Evolutionary conservation across 2,888 invertebrate species (phyloP).

Genomic region (Drosophila paranaensis): DNA sequence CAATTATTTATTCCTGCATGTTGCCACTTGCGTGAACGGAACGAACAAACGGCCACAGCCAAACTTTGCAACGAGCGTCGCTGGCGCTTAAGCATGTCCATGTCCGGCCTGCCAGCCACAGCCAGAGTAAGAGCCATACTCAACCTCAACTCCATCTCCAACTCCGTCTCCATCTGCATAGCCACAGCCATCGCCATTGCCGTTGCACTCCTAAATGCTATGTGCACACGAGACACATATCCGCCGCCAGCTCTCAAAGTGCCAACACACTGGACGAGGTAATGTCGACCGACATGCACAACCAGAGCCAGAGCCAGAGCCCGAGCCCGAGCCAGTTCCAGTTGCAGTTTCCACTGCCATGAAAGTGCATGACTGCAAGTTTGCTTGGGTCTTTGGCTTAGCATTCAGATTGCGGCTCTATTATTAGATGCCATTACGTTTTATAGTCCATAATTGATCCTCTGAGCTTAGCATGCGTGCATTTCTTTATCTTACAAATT

Average conservation of each 20-base stretch:
- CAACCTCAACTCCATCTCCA: slow-evolving; percentile 15
- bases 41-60: slow-evolving; percentile 35
- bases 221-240: slow-evolving; percentile 59
- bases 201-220: slow-evolving; percentile 51
- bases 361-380: slow-evolving; percentile 17
- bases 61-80: slow-evolving; percentile 38
- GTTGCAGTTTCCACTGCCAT: slow-evolving; percentile 11
- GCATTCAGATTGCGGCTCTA: slow-evolving; percentile 79
- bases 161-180: slow-evolving; percentile 17
- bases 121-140: slow-evolving; percentile 8
- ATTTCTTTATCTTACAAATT: slow-evolving; percentile 80
- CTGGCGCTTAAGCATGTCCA: slow-evolving; percentile 81
- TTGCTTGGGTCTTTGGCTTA: slow-evolving; percentile 44
- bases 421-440: slow-evolving; percentile 85
- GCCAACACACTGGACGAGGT: slow-evolving; percentile 44
- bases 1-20: slow-evolving; percentile 78
- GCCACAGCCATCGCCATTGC: slow-evolving; percentile 13
- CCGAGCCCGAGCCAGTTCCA: not conserved
- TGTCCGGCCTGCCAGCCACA: slow-evolving; percentile 63
- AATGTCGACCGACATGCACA: slow-evolving; percentile 70
- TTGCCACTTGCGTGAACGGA: slow-evolving; percentile 54
- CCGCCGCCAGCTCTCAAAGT: slow-evolving; percentile 35
- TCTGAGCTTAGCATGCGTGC: slow-evolving; percentile 71
- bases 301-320: slow-evolving; percentile 1
- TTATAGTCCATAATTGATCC: slow-evolving; percentile 84